A percentile compares a stretch with the other conserved stretches of the same genome.
These are phyloP conservation scores for Diadumene lineata DNA, from an alignment of 92 coral and sea anemone species.

Conservation along the genomic window DNA sequence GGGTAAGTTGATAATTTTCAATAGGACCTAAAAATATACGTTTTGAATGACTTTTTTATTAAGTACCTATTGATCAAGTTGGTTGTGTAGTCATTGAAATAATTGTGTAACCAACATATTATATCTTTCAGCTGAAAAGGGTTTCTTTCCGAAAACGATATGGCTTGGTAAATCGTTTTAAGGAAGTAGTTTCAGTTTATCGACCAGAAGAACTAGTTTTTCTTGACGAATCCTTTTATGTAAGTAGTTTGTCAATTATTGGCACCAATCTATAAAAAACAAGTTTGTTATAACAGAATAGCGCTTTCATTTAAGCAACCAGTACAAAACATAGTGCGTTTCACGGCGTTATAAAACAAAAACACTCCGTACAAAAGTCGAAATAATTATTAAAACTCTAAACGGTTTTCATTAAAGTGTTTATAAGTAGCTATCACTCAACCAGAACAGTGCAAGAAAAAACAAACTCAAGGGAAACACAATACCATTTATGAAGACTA, in stretches of 20 bases:
- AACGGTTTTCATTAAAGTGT: background rate
- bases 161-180: background rate
- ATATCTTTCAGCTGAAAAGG: slow-evolving; percentile 3
- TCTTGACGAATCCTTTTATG: slow-evolving; percentile 10
- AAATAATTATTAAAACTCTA: background rate
- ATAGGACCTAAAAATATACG: background rate
- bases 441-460: background rate
- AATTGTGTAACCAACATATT: background rate
- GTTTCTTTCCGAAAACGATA: background rate
- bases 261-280: background rate
- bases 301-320: background rate
- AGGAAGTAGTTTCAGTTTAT: background rate
- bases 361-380: background rate
- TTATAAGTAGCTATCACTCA: background rate
- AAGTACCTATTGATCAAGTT: no score
- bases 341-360: background rate
- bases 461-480: background rate
- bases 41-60: background rate
- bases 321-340: background rate
- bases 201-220: slow-evolving; percentile 12
- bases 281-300: background rate
- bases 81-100: background rate
- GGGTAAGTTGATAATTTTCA: background rate
- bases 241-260: background rate
- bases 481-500: background rate